Evolutionary conservation across 2,888 invertebrate species (phyloP).

Genomic region (Argyresthia albistria): DNA sequence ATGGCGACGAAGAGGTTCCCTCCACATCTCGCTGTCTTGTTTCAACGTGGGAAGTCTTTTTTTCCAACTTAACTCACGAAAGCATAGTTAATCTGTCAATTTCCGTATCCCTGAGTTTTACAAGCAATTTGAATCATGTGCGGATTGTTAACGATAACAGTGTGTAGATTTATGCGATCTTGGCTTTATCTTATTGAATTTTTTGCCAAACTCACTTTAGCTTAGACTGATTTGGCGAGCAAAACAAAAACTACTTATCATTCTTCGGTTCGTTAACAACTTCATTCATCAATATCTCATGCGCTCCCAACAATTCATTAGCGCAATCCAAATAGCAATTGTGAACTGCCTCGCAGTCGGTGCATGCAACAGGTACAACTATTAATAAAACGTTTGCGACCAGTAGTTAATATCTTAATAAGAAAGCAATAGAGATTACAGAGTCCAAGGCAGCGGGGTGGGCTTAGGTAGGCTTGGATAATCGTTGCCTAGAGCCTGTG

Average conservation of each 20-base stretch:
- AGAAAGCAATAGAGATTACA: slow-evolving; percentile 59
- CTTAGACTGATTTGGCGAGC: background rate
- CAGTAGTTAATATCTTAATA: slow-evolving; percentile 66
- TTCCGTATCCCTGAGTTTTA: too few species aligned
- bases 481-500: slow-evolving; percentile 19
- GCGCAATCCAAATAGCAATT: background rate
- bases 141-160: background rate
- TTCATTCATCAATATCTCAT: background rate
- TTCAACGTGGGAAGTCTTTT: background rate
- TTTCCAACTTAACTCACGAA: background rate
- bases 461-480: slow-evolving; percentile 45
- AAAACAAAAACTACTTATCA: background rate
- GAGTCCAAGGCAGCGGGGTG: slow-evolving; percentile 32
- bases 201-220: background rate
- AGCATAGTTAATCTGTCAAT: too few species aligned
- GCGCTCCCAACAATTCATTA: background rate
- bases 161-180: background rate
- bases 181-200: background rate
- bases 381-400: slow-evolving; percentile 51
- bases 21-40: slow-evolving; percentile 5
- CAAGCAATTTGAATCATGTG: too few species aligned
- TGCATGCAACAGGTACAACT: slow-evolving; percentile 13
- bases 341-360: background rate
- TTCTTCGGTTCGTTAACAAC: background rate
- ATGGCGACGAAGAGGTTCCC: slow-evolving; percentile 10